phyloP scores from a whole-genome alignment of 2,113 vertebrate genomes.

The Mastomys coucha region DNA sequence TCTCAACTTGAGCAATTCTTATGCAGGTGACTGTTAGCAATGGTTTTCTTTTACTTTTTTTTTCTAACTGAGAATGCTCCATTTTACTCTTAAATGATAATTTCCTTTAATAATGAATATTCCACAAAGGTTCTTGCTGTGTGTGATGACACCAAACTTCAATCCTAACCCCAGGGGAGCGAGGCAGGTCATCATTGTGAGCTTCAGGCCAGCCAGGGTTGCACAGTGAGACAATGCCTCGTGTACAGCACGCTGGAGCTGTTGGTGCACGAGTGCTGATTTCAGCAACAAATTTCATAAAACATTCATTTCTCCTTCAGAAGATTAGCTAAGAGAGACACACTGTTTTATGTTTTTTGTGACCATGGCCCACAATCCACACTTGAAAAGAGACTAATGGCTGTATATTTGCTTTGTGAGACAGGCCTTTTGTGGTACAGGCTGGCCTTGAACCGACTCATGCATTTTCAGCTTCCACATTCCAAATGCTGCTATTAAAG shows the following conservation, averaged over 20 bases:
- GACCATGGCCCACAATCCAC: neutral
- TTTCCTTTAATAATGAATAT: neutral
- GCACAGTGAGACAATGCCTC: neutral
- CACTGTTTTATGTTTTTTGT: neutral
- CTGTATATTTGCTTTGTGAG: constrained; percentile 4
- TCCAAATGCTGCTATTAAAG: neutral
- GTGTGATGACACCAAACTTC: neutral
- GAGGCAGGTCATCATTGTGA: neutral
- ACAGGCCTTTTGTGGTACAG: neutral
- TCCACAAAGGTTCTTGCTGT: neutral
- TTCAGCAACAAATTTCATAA: neutral
- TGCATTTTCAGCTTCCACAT: no score
- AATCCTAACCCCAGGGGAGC: neutral
- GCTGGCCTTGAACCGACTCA: neutral
- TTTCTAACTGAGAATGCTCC: neutral
- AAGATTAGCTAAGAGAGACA: neutral
- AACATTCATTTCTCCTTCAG: neutral
- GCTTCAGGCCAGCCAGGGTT: no score
- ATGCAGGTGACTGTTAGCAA: neutral
- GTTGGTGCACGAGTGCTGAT: neutral
- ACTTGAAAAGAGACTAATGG: neutral
- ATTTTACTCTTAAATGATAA: neutral
- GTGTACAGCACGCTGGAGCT: no score
- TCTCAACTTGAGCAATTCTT: neutral
- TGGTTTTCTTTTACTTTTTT: neutral